Base-by-base conservation (phyloP, 1,140 invertebrate genomes). In the Scaptomyza graminum region DNA sequence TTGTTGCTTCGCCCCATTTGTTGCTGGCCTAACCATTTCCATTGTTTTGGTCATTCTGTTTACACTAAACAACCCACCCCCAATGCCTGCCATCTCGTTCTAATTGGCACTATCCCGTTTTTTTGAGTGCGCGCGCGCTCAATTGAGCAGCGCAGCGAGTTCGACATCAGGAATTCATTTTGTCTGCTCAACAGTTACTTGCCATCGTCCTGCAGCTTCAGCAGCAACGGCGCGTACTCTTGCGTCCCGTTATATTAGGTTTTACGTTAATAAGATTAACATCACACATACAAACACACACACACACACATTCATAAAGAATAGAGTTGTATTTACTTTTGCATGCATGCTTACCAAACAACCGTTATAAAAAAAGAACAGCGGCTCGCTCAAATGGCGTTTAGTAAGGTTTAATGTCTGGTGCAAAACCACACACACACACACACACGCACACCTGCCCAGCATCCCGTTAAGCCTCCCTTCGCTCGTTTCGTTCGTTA, bases 161-260 rank as follows among this genome's bases (percentile, higher is more conserved):
- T 47, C 46, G 47, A 64, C 11, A 60, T 59, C 16, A 49, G 46
- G 49, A 15, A 52, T 76, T 51, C 37, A 54, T 73, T 47, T 51
- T 50, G 80, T 63, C 31, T 25, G 80, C 68, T 84, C 80, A 84
- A 84, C 80, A 84, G 80, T 84, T 84, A 80, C 74, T 78, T 68
- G 68, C 41, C 81, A 77, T 54, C 70, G 74, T 84, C 76, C 80
- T 74, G 72, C 70, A 76, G 69, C 16, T 47, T n/a, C 63, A 67
- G 69, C 63, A 59, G 55, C 56, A 72, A n/a, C n/a, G 76, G 76
- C 37, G 62, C 76, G 74, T 68, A 66, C 44, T 51, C 61, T 85
- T 76, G 67, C 80, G 72, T 87, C 72, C 60, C 68, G 59, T 47
- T 56, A 12, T 15, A 12, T 15, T 18, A 61, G 37, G 37, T 56